Conservation (phyloP, 2,113 vertebrate genomes). For the Charina bottae region DNA sequence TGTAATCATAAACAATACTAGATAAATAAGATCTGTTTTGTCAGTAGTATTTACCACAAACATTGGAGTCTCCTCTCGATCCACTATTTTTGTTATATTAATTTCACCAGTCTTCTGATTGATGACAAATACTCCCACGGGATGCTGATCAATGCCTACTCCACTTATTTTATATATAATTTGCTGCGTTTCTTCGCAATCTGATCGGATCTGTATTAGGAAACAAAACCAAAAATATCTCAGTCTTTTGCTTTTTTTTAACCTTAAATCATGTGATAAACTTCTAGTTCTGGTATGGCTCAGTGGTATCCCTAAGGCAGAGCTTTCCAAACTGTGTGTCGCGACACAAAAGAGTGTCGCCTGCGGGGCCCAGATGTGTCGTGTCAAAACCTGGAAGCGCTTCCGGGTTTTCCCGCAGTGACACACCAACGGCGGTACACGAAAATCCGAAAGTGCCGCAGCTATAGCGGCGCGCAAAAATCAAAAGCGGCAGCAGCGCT, state of each 20-base stretch:
- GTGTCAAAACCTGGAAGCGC: too few species aligned
- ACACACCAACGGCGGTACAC: too few species aligned
- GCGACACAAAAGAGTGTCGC: too few species aligned
- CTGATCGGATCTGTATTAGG: slow-evolving; percentile 85
- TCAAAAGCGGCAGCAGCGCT: too few species aligned
- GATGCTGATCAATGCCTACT: slow-evolving; percentile 77
- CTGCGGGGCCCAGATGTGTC: too few species aligned
- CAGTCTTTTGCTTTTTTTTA: neutral
- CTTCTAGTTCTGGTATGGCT: neutral
- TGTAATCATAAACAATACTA: neutral
- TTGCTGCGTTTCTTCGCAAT: slow-evolving; percentile 73
- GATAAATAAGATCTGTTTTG: neutral
- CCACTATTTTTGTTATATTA: slow-evolving; percentile 81
- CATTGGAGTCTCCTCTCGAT: slow-evolving; percentile 82
- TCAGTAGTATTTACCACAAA: slow-evolving; percentile 73
- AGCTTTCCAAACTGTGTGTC: too few species aligned
- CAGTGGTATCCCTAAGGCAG: neutral
- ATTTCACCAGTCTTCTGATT: slow-evolving; percentile 77
- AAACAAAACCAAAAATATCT: neutral
- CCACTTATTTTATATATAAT: slow-evolving; percentile 83
- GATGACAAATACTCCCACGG: slow-evolving; percentile 76
- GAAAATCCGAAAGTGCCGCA: too few species aligned
- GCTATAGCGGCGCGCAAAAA: too few species aligned
- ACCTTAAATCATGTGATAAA: neutral
- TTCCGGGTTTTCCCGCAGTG: too few species aligned